Evolutionary conservation across 1,140 invertebrate species (phyloP).

Genomic region (Goniozus legneri): DNA sequence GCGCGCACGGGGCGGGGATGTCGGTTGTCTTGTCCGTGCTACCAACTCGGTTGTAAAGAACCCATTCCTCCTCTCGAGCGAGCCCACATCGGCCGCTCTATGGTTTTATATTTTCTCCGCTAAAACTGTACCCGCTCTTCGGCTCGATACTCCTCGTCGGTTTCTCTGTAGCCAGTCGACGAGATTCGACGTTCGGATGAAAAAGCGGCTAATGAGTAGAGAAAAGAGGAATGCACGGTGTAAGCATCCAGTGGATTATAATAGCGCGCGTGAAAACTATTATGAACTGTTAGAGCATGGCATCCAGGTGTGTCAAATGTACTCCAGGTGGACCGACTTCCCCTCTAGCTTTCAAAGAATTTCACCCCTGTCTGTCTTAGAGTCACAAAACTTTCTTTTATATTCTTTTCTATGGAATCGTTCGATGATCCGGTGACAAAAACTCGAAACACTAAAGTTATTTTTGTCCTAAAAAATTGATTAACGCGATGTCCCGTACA

Average conservation of each 20-base stretch:
- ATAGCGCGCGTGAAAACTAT: constrained; percentile 5
- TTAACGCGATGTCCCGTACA: too few relatives aligned
- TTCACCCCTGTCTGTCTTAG: too few relatives aligned
- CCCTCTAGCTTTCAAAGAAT: too few relatives aligned
- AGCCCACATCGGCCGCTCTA: neutral
- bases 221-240: neutral
- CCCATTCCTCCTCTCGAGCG: constrained; percentile 29
- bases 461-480: too few relatives aligned
- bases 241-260: neutral
- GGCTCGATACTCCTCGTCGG: neutral
- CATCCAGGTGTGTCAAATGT: constrained; percentile 45
- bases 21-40: constrained; percentile 44
- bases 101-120: constrained; percentile 35
- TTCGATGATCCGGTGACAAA: too few relatives aligned
- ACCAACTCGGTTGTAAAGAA: constrained; percentile 43
- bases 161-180: neutral
- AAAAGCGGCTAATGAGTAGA: neutral
- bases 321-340: too few relatives aligned
- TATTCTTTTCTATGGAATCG: too few relatives aligned
- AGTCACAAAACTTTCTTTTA: too few relatives aligned
- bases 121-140: constrained; percentile 17
- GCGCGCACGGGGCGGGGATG: constrained; percentile 36
- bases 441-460: too few relatives aligned
- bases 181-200: neutral
- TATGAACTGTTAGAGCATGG: constrained; percentile 18